A percentile compares a stretch with the other conserved stretches of the same genome.
phyloP scores from a whole-genome alignment of 2,113 vertebrate genomes.

The Acrocephalus kingi region DNA sequence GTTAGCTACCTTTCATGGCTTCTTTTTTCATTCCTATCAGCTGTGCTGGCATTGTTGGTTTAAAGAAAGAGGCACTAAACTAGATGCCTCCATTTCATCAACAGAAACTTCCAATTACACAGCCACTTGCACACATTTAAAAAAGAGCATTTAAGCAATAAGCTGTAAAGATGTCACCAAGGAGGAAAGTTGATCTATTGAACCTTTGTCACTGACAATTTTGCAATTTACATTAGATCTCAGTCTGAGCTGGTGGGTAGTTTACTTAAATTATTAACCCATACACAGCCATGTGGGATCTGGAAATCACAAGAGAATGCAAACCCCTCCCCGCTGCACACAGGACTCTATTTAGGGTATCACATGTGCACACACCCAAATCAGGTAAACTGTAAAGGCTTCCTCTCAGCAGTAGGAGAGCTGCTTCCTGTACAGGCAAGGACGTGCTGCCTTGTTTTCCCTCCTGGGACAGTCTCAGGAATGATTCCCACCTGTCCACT shows the following conservation, averaged over 20 bases:
- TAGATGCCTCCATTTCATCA: background rate
- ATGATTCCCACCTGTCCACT: background rate
- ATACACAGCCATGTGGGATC: background rate
- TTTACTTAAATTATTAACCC: background rate
- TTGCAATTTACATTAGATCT: background rate
- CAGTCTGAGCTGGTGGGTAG: background rate
- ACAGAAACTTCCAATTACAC: slow-evolving; percentile 9
- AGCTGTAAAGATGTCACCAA: background rate
- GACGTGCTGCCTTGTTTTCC: background rate
- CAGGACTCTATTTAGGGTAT: background rate
- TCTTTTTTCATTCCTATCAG: background rate
- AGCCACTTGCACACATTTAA: background rate
- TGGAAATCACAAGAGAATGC: background rate
- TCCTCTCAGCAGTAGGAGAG: background rate
- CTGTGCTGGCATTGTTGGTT: background rate
- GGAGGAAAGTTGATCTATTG: background rate
- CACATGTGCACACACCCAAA: fast-evolving
- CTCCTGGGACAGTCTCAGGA: background rate
- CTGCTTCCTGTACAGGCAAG: background rate
- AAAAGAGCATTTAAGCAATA: background rate
- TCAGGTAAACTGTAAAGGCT: background rate
- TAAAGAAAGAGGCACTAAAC: background rate
- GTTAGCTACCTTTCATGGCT: background rate
- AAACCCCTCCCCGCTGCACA: background rate
- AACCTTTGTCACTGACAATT: background rate